Evolutionary conservation across 2,888 invertebrate species (phyloP), one percentile per base, ranked within the genome.

Genomic region (Aleiodes leptofemur): DNA sequence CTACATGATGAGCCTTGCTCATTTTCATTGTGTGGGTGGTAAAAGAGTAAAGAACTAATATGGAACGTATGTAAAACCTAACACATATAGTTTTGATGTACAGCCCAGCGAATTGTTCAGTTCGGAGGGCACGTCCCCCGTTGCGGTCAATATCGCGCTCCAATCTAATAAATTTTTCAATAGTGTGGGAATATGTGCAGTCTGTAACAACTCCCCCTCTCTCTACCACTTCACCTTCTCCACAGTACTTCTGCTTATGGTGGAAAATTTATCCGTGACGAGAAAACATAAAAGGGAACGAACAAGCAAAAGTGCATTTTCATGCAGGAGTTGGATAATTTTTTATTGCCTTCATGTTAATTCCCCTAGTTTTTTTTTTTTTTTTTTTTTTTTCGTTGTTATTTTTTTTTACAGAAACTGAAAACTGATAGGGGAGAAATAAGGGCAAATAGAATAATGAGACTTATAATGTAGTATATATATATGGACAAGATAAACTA

Each of bases 71-170:
- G 64, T 61, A 61, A 8, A 61, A 56, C 56, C 13, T 56, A 23
- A 64, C 64, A 48, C 64, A 48, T 64, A 64, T 8, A 48, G 48
- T 8, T 48, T 11, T 43, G 43, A 57, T 70, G 61, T 76, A 76
- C 72, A 68, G 81, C 80, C 82, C 79, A 80, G 76, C 78, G 83
- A 84, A 84, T 85, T 84, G 84, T 79, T 76, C 81, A 77, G 82
- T 78, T 77, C 79, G 80, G 80, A 82, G 80, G 79, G 83, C 80
- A 85, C 82, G 83, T 83, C 84, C 82, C 84, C 82, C 81, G 83
- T 82, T 82, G 82, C 88, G 87, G 88, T 89, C 88, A 88, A 89
- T 88, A 88, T 84, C 86, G 85, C 83, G 83, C 81, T 83, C 83
- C 86, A 82, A 80, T 78, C 75, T 76, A 83, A 85, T 88, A 82